A percentile compares a stretch with the other conserved stretches of the same genome.
These are phyloP conservation scores for Theocolax elegans DNA, from an alignment of 1,140 invertebrate species.

Conservation along the genomic window DNA sequence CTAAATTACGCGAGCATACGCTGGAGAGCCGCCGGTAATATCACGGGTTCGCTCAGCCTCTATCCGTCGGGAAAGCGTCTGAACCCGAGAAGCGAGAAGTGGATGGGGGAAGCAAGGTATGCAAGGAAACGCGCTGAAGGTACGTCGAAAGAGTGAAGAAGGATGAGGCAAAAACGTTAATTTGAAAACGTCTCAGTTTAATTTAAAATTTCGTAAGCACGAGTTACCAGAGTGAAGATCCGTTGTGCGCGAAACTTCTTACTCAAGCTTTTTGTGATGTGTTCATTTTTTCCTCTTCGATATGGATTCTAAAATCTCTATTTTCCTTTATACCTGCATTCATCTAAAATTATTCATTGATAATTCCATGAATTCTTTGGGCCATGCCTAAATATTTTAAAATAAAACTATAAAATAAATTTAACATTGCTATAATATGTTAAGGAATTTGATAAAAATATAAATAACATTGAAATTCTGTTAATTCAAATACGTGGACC, in stretches of 20 bases:
- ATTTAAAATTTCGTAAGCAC: constrained; percentile 65
- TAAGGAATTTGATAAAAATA: no score
- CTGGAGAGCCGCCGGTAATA: constrained; percentile 44
- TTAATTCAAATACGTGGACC: no score
- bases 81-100: constrained; percentile 36
- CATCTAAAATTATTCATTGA: no score
- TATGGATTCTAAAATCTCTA: no score
- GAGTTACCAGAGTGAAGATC: background rate
- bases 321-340: background rate
- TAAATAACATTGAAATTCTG: no score
- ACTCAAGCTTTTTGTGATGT: background rate
- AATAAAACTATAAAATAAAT: no score
- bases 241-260: no score
- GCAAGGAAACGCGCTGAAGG: no score
- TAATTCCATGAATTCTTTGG: no score
- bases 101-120: no score
- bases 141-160: constrained; percentile 43
- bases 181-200: constrained; percentile 69
- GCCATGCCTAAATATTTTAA: no score
- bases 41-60: constrained; percentile 13
- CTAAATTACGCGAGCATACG: constrained; percentile 63
- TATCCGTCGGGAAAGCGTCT: constrained; percentile 53
- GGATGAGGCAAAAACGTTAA: constrained; percentile 65
- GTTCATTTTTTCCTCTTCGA: background rate
- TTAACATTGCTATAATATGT: no score